These are phyloP conservation scores for Syngnathus floridae DNA, from an alignment of 2,113 vertebrate species.

Conservation along the genomic window DNA sequence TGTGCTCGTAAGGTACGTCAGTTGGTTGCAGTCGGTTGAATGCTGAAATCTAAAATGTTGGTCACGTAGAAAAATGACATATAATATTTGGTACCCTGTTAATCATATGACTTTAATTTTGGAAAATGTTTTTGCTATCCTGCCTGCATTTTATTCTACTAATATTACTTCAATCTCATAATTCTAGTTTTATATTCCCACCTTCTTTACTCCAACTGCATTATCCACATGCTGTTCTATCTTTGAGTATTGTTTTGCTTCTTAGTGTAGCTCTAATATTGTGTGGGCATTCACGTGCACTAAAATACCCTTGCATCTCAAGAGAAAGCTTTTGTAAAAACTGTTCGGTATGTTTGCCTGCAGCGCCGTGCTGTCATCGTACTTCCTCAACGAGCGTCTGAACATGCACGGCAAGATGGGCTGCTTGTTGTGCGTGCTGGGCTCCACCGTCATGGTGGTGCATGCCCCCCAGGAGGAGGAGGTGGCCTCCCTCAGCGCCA, in stretches of 20 bases:
- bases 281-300: neutral
- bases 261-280: neutral
- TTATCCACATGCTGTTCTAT: neutral
- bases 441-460: slow-evolving; percentile 81
- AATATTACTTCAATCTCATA: neutral
- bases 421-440: slow-evolving; percentile 76
- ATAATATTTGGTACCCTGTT: no score
- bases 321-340: neutral
- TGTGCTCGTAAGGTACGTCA: slow-evolving; percentile 77
- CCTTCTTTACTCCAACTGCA: neutral
- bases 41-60: neutral
- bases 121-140: no score
- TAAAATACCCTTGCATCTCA: neutral
- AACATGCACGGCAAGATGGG: slow-evolving; percentile 78
- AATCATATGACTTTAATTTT: neutral
- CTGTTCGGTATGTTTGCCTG: neutral
- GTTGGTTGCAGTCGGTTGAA: neutral
- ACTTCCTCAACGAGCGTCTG: slow-evolving; percentile 77
- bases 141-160: neutral
- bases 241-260: neutral
- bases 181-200: neutral
- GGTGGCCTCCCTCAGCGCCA: slow-evolving; percentile 71
- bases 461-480: slow-evolving; percentile 79
- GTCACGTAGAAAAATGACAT: no score
- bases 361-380: slow-evolving; percentile 78